Base-by-base conservation (phyloP, 2,113 vertebrate genomes). In the Apaloderma vittatum region DNA sequence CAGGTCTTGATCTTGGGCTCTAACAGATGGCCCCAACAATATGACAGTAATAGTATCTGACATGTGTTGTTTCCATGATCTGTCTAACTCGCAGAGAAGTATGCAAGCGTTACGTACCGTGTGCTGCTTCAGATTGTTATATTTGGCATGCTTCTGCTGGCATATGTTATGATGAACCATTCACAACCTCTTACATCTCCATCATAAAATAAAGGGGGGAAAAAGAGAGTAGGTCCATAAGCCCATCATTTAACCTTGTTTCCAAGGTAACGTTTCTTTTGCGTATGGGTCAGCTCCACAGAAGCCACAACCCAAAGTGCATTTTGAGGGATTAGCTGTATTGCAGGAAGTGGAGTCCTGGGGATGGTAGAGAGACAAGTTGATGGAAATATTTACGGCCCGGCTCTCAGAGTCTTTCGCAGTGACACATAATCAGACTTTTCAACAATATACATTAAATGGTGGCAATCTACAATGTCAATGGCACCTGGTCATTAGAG, bases 31-130 rank as follows among this genome's bases (percentile, higher is more conserved):
- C 94, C 98, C 97, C 98, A 95, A 94, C 96, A 94, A 93, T 79
- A 80, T 98, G 98, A 98, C 93, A 92, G 85, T 98, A 98, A 98
- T 97, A 97, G 94, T 94, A 98, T 98, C 96, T 98, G 98, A 98
- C 98, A 98, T 98, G 97, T 98, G 98, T 97, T 98, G 94, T 98
- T 98, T 93, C 97, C 96, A 95, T 96, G 97, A 98, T 98, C 94
- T 96, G 95, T 96, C 95, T 97, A 94, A 96, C 97, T 98, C 97
- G 97, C n/a, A 23, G 91, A 98, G 96, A 98, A 98, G 98, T 97
- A 96, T 96, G 97, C 96, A 97, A 98, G 97, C 96, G 1, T 97
- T 98, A 95, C 94, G 94, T 96, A 72, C 97, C 71, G 22, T 96
- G 98, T 98, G 97, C 96, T 98, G 97, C 93, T 97, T 98, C 97